These are phyloP conservation scores for Chouioia cunea DNA, from an alignment of 2,888 invertebrate species.

Conservation along the genomic window DNA sequence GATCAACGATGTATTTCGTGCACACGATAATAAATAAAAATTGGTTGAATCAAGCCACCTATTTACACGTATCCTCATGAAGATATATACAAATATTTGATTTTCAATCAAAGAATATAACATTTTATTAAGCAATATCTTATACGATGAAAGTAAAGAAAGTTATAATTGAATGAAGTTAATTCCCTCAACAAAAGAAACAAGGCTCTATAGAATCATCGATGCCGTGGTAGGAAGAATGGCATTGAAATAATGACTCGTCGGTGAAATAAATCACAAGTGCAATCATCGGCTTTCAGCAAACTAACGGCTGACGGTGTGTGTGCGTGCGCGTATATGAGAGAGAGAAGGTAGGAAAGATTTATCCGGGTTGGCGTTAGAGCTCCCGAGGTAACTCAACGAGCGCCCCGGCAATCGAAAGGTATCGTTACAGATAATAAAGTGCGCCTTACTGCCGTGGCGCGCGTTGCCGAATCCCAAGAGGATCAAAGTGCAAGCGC, in stretches of 20 bases:
- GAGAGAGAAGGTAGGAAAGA: constrained; percentile 14
- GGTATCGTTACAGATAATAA: constrained; percentile 42
- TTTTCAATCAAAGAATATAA: too few relatives aligned
- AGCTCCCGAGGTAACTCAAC: constrained; percentile 16
- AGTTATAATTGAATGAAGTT: background rate
- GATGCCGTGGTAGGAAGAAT: too few relatives aligned
- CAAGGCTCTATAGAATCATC: too few relatives aligned
- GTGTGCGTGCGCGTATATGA: background rate
- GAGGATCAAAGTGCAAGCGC: constrained; percentile 26
- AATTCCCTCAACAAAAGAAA: too few relatives aligned
- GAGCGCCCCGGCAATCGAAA: constrained; percentile 26
- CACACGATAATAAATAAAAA: too few relatives aligned
- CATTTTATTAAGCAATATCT: too few relatives aligned
- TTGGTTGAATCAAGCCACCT: too few relatives aligned
- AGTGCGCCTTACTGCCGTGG: background rate
- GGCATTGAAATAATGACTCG: constrained; percentile 4
- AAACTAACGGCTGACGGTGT: background rate
- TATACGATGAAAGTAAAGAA: background rate
- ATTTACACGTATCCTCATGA: too few relatives aligned
- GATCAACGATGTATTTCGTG: too few relatives aligned
- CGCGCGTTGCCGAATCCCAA: constrained; percentile 11
- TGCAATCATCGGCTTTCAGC: constrained; percentile 18
- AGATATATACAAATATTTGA: too few relatives aligned
- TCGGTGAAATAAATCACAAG: constrained; percentile 24
- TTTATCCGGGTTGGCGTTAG: constrained; percentile 23